Conservation (phyloP, 2,888 invertebrate genomes). For the Clivina fossor region DNA sequence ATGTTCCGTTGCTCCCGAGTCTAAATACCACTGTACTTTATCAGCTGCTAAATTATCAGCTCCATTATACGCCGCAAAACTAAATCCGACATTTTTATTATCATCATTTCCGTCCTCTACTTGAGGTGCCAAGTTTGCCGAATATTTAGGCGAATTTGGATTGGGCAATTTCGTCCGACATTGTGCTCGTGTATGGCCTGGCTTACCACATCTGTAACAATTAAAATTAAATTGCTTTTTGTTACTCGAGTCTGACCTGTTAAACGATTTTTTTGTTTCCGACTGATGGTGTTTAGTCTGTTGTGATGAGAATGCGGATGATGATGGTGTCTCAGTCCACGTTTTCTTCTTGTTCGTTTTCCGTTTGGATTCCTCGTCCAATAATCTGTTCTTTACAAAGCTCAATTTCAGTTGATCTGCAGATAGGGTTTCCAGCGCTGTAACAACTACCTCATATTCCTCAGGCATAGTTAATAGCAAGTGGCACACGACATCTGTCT, state of each 20-base stretch:
- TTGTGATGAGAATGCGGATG: too few relatives aligned
- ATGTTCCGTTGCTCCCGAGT: conserved; percentile 42
- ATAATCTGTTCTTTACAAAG: conserved; percentile 40
- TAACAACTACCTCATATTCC: conserved; percentile 40
- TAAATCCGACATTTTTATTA: conserved; percentile 1
- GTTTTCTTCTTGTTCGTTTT: neutral
- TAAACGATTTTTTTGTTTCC: too few relatives aligned
- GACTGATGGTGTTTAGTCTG: too few relatives aligned
- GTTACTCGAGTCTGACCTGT: too few relatives aligned
- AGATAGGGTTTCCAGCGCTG: conserved; percentile 38
- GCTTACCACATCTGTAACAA: too few relatives aligned
- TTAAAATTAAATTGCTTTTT: too few relatives aligned
- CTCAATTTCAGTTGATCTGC: conserved; percentile 32
- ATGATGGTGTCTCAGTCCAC: too few relatives aligned
- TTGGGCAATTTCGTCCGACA: too few relatives aligned
- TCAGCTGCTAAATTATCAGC: neutral
- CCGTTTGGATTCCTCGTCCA: conserved; percentile 38
- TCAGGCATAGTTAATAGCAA: conserved; percentile 37
- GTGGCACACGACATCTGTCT: conserved; percentile 40
- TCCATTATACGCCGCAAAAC: neutral
- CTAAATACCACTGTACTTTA: conserved; percentile 35
- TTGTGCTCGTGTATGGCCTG: too few relatives aligned
- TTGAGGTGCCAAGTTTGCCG: neutral
- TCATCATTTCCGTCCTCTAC: too few relatives aligned
- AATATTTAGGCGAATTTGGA: neutral